Base-by-base conservation (phyloP, 2,797 vertebrate genomes). In the Chiloscyllium punctatum region DNA sequence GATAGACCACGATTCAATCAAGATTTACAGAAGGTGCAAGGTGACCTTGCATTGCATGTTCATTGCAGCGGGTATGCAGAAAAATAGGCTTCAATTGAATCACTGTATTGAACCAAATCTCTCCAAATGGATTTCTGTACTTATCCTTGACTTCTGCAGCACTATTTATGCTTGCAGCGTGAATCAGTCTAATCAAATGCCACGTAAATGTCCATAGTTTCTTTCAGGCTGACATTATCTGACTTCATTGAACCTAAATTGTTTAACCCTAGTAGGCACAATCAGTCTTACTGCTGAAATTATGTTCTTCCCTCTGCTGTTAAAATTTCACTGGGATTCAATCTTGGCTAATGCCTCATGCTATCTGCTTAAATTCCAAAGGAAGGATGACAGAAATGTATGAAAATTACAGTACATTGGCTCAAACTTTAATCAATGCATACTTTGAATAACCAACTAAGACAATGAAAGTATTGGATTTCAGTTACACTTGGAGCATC, bases 131-230 rank as follows among this genome's bases (percentile, higher is more conserved):
- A 33, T 88, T 66, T 62, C 33, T 33, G 53, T n/a, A n/a, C 88
- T 30, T n/a, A 62, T 5, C 30, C 87, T 90, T n/a, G 27, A 18
- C 57, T 62, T 90, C 30, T 62, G 53, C 53, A 62, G 87, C 9
- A 18, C n/a, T 66, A 91, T 91, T 62, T 91, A n/a, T 62, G 27
- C 51, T 51, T 62, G 11, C 62, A 62, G 88, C 13, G 4, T 91
- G 88, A 66, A 91, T 91, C 53, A 33, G 15, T 91, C 88, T n/a
- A 66, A 91, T 66, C 88, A 62, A 57, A 91, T 91, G 88, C 57
- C 33, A n/a, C 88, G 57, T 51, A 88, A 88, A 88, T 88, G 27
- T 88, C 9, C 15, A 30, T 33, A 13, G 86, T 57, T 57, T 88
- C 51, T 57, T 57, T 88, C 25, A 21, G 16, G 15, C 33, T 91